Conservation (phyloP, 2,797 vertebrate genomes). For the Tinamus major region DNA sequence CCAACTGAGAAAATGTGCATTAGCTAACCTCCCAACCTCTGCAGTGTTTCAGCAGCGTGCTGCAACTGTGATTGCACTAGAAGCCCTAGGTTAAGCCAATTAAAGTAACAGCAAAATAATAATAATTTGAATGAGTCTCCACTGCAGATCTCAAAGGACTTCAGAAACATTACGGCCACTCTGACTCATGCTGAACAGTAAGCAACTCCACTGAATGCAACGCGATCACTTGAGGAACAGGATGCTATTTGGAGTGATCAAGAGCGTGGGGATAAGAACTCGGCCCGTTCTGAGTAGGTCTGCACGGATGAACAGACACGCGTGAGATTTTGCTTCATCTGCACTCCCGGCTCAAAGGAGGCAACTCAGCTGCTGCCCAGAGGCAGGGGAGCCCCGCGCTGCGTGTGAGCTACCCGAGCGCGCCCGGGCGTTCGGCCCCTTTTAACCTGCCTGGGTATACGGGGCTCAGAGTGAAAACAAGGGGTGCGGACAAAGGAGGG, state of each 20-base stretch:
- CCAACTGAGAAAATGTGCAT: neutral
- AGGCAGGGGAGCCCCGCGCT: neutral
- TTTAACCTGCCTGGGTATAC: neutral
- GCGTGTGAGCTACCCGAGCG: accelerated
- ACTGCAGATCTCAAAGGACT: neutral
- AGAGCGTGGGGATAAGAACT: neutral
- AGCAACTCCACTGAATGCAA: neutral
- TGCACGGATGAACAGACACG: neutral
- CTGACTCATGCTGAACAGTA: neutral
- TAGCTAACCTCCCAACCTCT: slow-evolving; percentile 23
- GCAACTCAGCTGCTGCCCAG: neutral
- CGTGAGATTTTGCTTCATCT: neutral
- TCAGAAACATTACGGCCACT: neutral
- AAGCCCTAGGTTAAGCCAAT: slow-evolving; percentile 20
- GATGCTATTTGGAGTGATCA: neutral
- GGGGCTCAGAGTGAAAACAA: neutral
- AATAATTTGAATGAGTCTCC: neutral
- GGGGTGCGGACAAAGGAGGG: neutral
- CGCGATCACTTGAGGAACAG: neutral
- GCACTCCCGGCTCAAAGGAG: neutral
- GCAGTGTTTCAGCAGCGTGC: slow-evolving; percentile 25
- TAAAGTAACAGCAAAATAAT: slow-evolving; percentile 32
- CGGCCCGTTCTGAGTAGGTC: neutral
- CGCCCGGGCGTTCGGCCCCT: neutral
- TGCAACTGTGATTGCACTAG: slow-evolving; percentile 3